Base-by-base conservation (phyloP, 2,113 vertebrate genomes). In the Neofelis nebulosa region DNA sequence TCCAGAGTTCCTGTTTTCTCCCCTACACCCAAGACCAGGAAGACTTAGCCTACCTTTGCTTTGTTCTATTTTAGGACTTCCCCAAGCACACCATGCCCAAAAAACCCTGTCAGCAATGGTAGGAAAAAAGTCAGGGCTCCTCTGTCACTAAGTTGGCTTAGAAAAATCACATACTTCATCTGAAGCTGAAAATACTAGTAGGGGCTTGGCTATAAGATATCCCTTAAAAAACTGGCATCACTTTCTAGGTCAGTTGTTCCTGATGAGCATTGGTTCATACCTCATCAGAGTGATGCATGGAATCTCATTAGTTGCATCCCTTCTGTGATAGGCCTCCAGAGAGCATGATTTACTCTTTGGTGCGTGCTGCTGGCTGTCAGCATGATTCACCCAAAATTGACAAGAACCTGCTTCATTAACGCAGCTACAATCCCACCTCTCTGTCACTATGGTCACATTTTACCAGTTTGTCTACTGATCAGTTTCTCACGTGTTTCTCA, bases 201-300 rank as follows among this genome's bases (percentile, higher is more conserved):
- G 57, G 19, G 23, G 48, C 78, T 95, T 93, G 66, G 63, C 52
- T 88, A 0, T 66, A 86, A 92, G 65, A 73, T 48, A 45, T 29
- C 92, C 73, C 92, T 89, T 96, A 69, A 96, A 98, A 96, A 71
- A 7, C 50, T 94, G 65, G 82, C 88, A 92, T 92, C 13, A 0
- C 69, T 97, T 98, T 98, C 96, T 98, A 97, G 98, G 98, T 96
- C 97, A 97, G 19, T 95, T 82, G 69, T 92, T 96, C 92, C 97
- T 92, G 95, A 97, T 92, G 97, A 96, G 98, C 13, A 1, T 81
- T 71, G 25, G 0, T 88, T 84, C 94, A 55, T 41, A 92, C 33
- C 90, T 95, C 95, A 95, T 94, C 95, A 96, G 95, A 93, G 76
- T 82, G 91, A 93, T 66, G 65, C 87, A 63, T 57, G 74, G 65